Base-by-base conservation (phyloP, 2,797 vertebrate species). In the Scyliorhinus canicula region DNA sequence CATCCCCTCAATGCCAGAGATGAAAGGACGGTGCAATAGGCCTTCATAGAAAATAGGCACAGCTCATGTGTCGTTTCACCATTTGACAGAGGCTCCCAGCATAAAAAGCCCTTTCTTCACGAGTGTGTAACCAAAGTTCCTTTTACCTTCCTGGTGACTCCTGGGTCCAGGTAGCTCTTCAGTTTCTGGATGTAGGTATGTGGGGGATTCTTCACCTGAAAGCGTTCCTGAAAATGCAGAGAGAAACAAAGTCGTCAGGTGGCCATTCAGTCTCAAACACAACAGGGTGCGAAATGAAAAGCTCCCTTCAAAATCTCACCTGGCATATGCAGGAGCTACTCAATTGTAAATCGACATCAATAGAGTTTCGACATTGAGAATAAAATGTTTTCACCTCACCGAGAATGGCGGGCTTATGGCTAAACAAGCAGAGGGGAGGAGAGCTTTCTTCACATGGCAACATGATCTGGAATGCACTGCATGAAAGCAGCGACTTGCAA, bases 121-220 rank as follows among this genome's bases (percentile, higher is more conserved):
- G 12, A 44, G 40, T 40, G 44, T 44, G 14, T 21, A 60, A 60
- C n/a, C n/a, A 91, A 26, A 65, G 60, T 63, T 44, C 35, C 88
- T 35, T 95, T 96, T 95, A 98, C 97, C 97, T 97, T 97, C 63
- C 97, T 96, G 1, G 97, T 98, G 74, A 98, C 97, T 0, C 96
- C 97, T 0, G 97, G 97, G 95, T 98, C 97, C 95, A 98, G 95
- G 96, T 97, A 97, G 95, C 97, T 97, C 95, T 97, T 97, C 90
- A 98, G 97, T 95, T 98, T 97, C 96, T 97, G 97, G 95, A 98
- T 98, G 8, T 98, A 98, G 47, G 97, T 96, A 0, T 98, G 97
- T 28, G 97, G 97, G 26, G 97, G 97, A 95, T 97, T 98, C 96
- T 98, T 98, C 96, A 98, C 97, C 95, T 98, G 97, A 96, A 98